Base-by-base conservation (phyloP, 2,888 invertebrate species). In the Serripes groenlandicus region DNA sequence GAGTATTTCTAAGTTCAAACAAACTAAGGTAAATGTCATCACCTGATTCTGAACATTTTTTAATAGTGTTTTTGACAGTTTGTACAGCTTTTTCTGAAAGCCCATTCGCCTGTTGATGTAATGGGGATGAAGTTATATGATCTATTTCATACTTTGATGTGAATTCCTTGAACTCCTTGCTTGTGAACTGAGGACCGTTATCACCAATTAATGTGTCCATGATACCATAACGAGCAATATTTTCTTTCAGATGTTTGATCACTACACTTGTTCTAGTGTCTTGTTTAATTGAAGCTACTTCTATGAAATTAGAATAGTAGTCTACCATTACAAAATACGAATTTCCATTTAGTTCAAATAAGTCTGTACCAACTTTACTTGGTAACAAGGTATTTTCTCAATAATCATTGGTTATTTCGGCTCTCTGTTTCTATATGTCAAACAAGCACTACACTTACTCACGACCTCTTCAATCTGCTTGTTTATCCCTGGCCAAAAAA, bases 61-160 rank as follows among this genome's bases (percentile, higher is more conserved):
- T 81, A 30, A 78, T 60, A 21, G 81, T 18, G 35, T 52, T 71
- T 62, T 84, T 49, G 9, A 49, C 49, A 49, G 49, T 49, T 21
- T 49, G 49, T 21, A 49, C 49, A 49, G 49, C 49, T 84, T 78
- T 86, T 83, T 90, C 88, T 18, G 81, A 77, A 11, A 78, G 68
- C 11, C 88, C 88, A 77, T 90, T 90, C 11, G 82, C 52, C 56
- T 88, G 83, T 30, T 75, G 74, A 64, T 85, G 76, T 64, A 68
- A 30, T 26, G 84, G 88, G 7, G 77, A 79, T 3, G 77, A 87
- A 3, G 80, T 85, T 11, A 66, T 26, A 52, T 62, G 68, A 26
- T 42, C 34, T 28, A 74, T 60, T 0, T 66, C 62, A 56, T 73
- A 42, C 15, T 11, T 49, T 28, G 42, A 2, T 26, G 49, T 7